Evolutionary conservation across 2,888 invertebrate genomes (phyloP).

Genomic region (Alloplasta piceator): DNA sequence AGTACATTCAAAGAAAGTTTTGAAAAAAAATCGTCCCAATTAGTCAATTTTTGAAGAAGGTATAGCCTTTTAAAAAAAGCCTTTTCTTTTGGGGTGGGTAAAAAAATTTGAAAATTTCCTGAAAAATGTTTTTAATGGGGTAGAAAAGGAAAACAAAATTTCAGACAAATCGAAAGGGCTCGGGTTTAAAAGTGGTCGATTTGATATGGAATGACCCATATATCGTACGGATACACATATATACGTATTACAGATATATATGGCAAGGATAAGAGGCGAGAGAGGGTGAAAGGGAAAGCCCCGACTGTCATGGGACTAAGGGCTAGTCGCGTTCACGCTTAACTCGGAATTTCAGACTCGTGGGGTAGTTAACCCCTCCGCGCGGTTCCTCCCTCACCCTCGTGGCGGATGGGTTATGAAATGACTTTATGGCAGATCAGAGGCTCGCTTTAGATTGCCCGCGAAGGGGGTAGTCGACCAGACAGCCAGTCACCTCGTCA

Average conservation of each 20-base stretch:
- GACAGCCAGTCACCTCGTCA: conserved; percentile 50
- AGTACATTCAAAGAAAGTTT: too few species aligned
- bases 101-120: too few species aligned
- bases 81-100: too few species aligned
- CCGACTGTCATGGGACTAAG: conserved; percentile 65
- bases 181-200: too few species aligned
- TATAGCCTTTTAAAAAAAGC: too few species aligned
- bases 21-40: too few species aligned
- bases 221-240: conserved; percentile 3
- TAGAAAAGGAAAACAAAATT: too few species aligned
- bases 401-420: conserved; percentile 80
- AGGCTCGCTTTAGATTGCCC: conserved; percentile 81
- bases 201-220: not conserved
- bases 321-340: conserved; percentile 71
- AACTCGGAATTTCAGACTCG: conserved; percentile 78
- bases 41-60: too few species aligned
- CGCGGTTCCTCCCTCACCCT: not conserved
- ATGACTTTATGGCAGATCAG: conserved; percentile 83
- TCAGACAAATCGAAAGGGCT: too few species aligned
- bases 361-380: conserved; percentile 77
- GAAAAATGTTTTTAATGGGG: too few species aligned
- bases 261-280: conserved; percentile 19
- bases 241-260: conserved; percentile 39
- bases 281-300: conserved; percentile 63
- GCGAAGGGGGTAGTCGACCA: conserved; percentile 71